Conservation (phyloP, 1,140 invertebrate species). For the Drosophila micromelanica region DNA sequence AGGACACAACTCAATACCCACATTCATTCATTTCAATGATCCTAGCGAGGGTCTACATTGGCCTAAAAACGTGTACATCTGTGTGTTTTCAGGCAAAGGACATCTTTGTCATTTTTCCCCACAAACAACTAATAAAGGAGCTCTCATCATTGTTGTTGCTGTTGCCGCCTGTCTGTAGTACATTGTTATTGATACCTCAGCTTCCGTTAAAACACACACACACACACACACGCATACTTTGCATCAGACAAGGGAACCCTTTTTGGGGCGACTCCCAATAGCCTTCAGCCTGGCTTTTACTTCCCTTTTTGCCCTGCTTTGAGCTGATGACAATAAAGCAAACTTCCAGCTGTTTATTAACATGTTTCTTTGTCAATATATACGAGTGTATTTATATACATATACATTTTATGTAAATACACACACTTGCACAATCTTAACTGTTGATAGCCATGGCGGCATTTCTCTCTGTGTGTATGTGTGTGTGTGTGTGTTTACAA, state of each 20-base stretch:
- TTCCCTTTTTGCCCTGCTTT: constrained; percentile 37
- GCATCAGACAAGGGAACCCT: constrained; percentile 64
- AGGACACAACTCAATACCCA: not conserved
- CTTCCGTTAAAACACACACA: constrained; percentile 37
- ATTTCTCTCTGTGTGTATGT: not conserved
- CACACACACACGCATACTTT: not conserved
- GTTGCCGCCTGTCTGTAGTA: constrained; percentile 35
- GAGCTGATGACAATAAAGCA: constrained; percentile 76
- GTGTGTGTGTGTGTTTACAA: constrained; percentile 42
- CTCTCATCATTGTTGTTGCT: constrained; percentile 29
- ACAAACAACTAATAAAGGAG: constrained; percentile 60
- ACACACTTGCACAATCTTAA: constrained; percentile 39
- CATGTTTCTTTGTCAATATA: constrained; percentile 79
- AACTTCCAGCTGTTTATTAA: constrained; percentile 82
- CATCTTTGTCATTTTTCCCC: constrained; percentile 61
- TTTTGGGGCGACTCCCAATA: constrained; percentile 62
- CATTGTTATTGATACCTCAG: constrained; percentile 81
- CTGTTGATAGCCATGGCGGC: constrained; percentile 45
- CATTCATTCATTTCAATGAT: not conserved
- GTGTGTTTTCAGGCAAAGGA: constrained; percentile 31
- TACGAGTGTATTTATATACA: constrained; percentile 1
- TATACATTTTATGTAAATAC: constrained; percentile 17
- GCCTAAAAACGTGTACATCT: constrained; percentile 2
- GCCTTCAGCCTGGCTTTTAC: constrained; percentile 49
- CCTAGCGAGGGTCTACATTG: constrained; percentile 18